Evolutionary conservation across 2,888 invertebrate genomes (phyloP), one percentile per base, ranked within the genome.

Genomic region (Pediacus dermestoides): DNA sequence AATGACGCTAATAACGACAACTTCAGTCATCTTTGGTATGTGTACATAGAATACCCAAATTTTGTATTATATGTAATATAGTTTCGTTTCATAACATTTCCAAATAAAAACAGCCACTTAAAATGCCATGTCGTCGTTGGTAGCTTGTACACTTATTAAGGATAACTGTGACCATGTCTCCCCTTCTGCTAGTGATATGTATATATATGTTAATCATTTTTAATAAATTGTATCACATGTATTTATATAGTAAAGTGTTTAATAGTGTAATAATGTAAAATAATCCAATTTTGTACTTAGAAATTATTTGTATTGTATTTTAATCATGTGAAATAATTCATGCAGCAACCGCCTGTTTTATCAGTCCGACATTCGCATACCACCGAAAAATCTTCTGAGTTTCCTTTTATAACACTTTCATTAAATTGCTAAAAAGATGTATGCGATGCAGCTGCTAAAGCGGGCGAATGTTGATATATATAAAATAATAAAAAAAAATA

Each of bases 41-140:
- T 60, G 61, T 60, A 58, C 57, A 56, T 58, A 57, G 48, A 50
- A 42, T 14, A 25, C 23, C 14, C 23, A 34, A 38, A 57, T 63
- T 62, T 63, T 67, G 67, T 67, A 67, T 66, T 66, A 67, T 67
- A 67, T 57, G 67, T 67, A 67, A 66, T 66, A 67, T 67, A 67
- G 66, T 66, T 67, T 66, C 60, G 62, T 65, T 59, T n/a, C 52
- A 53, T 58, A 61, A 61, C 61, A 63, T 64, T 64, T 64, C 61
- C 63, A 63, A 63, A 54, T 48, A 37, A 21, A 36, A 34, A 54
- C 55, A 58, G 59, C 60, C 59, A 59, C 54, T 44, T 40, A 47
- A 52, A 50, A 52, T 47, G 53, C 54, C 51, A 57, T 56, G 52
- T 50, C n/a, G n/a, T n/a, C n/a, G n/a, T n/a, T 37, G 44, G 48